These are phyloP conservation scores for Beaufortia kweichowensis DNA, from an alignment of 2,113 vertebrate genomes.

Conservation along the genomic window DNA sequence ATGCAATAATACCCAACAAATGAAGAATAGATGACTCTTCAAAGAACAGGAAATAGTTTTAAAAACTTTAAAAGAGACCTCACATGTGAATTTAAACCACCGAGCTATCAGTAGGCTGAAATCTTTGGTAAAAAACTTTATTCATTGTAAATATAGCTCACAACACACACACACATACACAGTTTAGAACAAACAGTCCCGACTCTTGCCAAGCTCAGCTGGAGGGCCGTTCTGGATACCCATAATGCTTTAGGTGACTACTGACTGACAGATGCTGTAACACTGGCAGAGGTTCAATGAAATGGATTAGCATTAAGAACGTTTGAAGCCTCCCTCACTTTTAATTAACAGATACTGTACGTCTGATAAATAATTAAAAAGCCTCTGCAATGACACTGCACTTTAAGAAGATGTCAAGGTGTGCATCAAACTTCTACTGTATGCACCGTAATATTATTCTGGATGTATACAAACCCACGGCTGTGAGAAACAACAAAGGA, in stretches of 20 bases:
- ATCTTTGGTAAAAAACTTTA: too few relatives aligned
- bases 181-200: constrained; percentile 1
- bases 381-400: constrained; percentile 63
- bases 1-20: too few relatives aligned
- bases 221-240: constrained; percentile 24
- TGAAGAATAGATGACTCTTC: too few relatives aligned
- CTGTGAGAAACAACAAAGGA: too few relatives aligned
- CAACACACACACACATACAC: neutral
- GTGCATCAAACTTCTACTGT: constrained; percentile 48
- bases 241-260: constrained; percentile 30
- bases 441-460: constrained; percentile 45
- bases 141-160: too few relatives aligned
- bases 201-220: constrained; percentile 10
- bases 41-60: too few relatives aligned
- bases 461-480: too few relatives aligned
- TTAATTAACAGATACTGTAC: constrained; percentile 73
- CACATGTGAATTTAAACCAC: too few relatives aligned
- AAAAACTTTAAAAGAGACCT: too few relatives aligned
- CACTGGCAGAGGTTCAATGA: constrained; percentile 69
- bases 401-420: constrained; percentile 55
- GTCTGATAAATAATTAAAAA: constrained; percentile 73
- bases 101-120: too few relatives aligned
- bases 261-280: constrained; percentile 63
- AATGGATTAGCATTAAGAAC: constrained; percentile 67
- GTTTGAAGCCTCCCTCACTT: constrained; percentile 64